A percentile compares a stretch with the other conserved stretches of the same genome.
These are phyloP conservation scores for Lymantria monacha DNA, from an alignment of 2,888 invertebrate species.

Conservation along the genomic window DNA sequence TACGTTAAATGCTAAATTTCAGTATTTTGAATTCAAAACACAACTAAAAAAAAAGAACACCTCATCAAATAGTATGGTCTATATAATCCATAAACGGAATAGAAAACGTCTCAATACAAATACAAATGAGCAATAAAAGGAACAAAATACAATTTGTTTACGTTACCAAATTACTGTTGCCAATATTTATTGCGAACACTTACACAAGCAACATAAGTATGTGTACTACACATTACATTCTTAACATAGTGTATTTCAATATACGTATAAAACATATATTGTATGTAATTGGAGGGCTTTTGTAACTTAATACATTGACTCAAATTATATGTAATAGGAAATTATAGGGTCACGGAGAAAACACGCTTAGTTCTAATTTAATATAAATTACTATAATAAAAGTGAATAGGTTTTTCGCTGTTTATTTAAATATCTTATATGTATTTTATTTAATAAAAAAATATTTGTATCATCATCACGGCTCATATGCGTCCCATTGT, in stretches of 20 bases:
- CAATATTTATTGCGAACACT: conserved; percentile 7
- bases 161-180: conserved; percentile 3
- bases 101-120: not conserved
- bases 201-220: not conserved
- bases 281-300: not conserved
- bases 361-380: conserved; percentile 4
- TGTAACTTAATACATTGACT: not conserved
- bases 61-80: too few species aligned
- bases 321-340: not conserved
- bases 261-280: not conserved
- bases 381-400: too few species aligned
- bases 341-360: conserved; percentile 4
- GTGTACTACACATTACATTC: not conserved
- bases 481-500: too few species aligned
- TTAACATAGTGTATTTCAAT: not conserved
- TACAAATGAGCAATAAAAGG: conserved; percentile 6
- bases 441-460: too few species aligned
- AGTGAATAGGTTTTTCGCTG: too few species aligned
- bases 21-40: too few species aligned
- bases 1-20: too few species aligned
- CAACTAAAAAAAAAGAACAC: too few species aligned
- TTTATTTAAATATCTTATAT: too few species aligned
- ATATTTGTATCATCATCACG: too few species aligned
- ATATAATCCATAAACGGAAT: too few species aligned
- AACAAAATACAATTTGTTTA: conserved; percentile 7